These are phyloP conservation scores for Linyphia triangularis DNA, from an alignment of 2,888 invertebrate genomes.

Conservation along the genomic window DNA sequence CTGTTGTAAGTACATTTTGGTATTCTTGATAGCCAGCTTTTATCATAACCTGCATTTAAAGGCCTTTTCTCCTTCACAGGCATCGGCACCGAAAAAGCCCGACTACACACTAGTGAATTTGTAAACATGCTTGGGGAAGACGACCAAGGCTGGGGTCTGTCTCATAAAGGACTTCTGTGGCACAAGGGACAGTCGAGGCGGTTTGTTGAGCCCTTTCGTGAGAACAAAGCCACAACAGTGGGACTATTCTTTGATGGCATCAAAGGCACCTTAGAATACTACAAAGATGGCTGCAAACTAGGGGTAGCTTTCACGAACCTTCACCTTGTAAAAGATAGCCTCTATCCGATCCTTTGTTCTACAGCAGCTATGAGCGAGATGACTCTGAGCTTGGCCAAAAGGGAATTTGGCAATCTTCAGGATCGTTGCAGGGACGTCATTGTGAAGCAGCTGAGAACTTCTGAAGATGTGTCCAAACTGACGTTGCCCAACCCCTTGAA, in stretches of 20 bases:
- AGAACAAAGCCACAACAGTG: slow-evolving; percentile 85
- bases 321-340: slow-evolving; percentile 83
- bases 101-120: slow-evolving; percentile 85
- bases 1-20: too few species aligned
- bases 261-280: slow-evolving; percentile 86
- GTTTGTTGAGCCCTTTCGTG: slow-evolving; percentile 86
- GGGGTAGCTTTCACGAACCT: slow-evolving; percentile 87
- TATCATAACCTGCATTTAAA: too few species aligned
- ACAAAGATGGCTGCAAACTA: slow-evolving; percentile 85
- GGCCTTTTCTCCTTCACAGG: too few species aligned
- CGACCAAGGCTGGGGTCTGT: slow-evolving; percentile 86
- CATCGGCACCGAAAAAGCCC: slow-evolving; percentile 83
- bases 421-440: slow-evolving; percentile 85
- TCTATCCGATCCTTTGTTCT: slow-evolving; percentile 86
- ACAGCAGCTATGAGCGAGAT: slow-evolving; percentile 88
- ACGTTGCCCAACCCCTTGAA: slow-evolving; percentile 83
- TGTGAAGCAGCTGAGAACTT: slow-evolving; percentile 82
- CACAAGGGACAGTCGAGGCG: slow-evolving; percentile 84
- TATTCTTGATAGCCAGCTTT: too few species aligned
- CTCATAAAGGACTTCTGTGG: slow-evolving; percentile 87
- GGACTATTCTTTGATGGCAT: slow-evolving; percentile 86
- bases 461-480: slow-evolving; percentile 82
- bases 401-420: slow-evolving; percentile 85
- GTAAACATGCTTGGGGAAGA: slow-evolving; percentile 87
- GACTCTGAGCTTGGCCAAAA: slow-evolving; percentile 83